Conservation (phyloP, 2,113 vertebrate genomes). For the Pseudopodoces humilis region DNA sequence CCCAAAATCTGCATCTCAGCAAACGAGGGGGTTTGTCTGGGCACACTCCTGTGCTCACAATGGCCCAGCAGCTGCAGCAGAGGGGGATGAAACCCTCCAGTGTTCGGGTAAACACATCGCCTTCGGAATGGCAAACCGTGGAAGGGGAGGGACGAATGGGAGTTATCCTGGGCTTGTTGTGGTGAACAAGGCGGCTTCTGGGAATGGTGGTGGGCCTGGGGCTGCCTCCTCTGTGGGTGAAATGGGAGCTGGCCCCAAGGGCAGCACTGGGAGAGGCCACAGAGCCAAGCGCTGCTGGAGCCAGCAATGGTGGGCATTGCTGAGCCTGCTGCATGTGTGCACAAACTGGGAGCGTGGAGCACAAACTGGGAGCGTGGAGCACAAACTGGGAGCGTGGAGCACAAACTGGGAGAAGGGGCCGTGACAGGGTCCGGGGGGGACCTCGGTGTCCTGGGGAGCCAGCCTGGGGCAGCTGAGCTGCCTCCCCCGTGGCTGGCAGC, state of each 20-base stretch:
- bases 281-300: background rate
- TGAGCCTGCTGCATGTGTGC: fast-evolving
- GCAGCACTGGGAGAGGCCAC: fast-evolving
- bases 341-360: background rate
- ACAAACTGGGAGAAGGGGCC: fast-evolving
- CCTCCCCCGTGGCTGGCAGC: background rate
- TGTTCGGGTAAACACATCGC: background rate
- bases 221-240: background rate
- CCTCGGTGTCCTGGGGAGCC: background rate
- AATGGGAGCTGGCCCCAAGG: fast-evolving
- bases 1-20: slow-evolving; percentile 15
- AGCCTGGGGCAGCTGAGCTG: background rate
- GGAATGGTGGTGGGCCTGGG: background rate
- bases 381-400: background rate
- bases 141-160: background rate
- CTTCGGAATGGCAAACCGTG: background rate
- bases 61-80: slow-evolving; percentile 7
- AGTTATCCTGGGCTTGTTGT: fast-evolving
- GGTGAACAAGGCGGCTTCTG: background rate
- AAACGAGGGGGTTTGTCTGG: slow-evolving; percentile 10
- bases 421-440: background rate
- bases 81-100: background rate
- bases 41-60: background rate
- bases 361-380: fast-evolving
- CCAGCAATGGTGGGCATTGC: background rate